A percentile compares a stretch with the other conserved stretches of the same genome.
These are phyloP conservation scores for Campodea augens DNA, from an alignment of 1,140 invertebrate genomes.

Conservation along the genomic window DNA sequence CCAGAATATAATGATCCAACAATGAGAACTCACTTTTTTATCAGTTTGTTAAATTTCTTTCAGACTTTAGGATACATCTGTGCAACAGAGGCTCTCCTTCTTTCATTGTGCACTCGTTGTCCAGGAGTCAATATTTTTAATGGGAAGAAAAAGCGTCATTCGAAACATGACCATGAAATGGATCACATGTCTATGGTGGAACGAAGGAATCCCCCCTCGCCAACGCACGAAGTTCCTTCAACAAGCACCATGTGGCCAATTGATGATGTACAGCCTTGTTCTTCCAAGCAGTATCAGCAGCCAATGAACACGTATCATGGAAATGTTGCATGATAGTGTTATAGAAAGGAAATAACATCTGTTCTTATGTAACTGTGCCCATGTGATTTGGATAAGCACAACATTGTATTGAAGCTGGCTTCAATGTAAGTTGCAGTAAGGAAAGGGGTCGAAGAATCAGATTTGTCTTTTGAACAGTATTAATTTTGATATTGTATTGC, in stretches of 20 bases:
- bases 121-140: neutral
- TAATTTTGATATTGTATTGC: too few relatives aligned
- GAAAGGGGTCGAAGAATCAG: too few relatives aligned
- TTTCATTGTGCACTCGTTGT: neutral
- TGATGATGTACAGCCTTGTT: constrained; percentile 20
- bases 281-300: constrained; percentile 17
- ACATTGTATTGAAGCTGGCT: too few relatives aligned
- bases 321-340: neutral
- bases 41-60: too few relatives aligned
- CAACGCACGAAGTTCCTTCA: neutral
- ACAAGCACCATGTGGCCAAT: constrained; percentile 16
- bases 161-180: neutral
- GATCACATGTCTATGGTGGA: neutral
- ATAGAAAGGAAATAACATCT: too few relatives aligned
- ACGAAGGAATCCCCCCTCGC: neutral
- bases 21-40: too few relatives aligned
- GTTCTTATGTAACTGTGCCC: too few relatives aligned
- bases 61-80: neutral
- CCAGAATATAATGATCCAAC: too few relatives aligned
- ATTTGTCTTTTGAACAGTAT: too few relatives aligned
- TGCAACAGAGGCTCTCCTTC: neutral
- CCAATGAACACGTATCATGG: neutral
- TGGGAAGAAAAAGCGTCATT: neutral
- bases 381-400: too few relatives aligned
- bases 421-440: too few relatives aligned